A percentile compares a stretch with the other conserved stretches of the same genome.
Evolutionary conservation across 2,888 invertebrate species (phyloP).

Genomic region (Scotopteryx bipunctaria): DNA sequence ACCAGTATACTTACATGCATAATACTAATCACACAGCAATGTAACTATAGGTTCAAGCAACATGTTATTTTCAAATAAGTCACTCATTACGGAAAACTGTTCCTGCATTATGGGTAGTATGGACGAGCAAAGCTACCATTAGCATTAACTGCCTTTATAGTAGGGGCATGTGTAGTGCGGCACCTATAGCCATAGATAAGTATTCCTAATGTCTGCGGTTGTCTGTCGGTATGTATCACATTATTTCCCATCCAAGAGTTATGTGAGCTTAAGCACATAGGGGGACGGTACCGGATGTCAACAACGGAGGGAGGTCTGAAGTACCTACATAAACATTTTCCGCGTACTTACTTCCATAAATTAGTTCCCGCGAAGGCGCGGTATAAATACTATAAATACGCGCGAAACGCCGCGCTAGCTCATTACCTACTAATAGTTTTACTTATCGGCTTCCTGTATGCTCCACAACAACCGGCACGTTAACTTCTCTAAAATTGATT

Average conservation of each 20-base stretch:
- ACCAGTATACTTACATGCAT: too few species aligned
- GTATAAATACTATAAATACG: slow-evolving; percentile 82
- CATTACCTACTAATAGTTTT: slow-evolving; percentile 79
- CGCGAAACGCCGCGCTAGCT: slow-evolving; percentile 72
- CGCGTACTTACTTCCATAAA: slow-evolving; percentile 82
- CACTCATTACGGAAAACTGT: slow-evolving; percentile 35
- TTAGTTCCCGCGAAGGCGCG: slow-evolving; percentile 79
- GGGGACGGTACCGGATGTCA: slow-evolving; percentile 72
- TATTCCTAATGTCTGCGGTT: slow-evolving; percentile 26
- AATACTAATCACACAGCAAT: too few species aligned
- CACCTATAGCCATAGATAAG: slow-evolving; percentile 5
- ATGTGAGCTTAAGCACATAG: slow-evolving; percentile 46
- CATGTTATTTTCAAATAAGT: slow-evolving; percentile 35
- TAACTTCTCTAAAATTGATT: slow-evolving; percentile 30
- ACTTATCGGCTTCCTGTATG: slow-evolving; percentile 72
- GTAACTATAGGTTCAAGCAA: slow-evolving; percentile 6
- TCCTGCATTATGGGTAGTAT: slow-evolving; percentile 29
- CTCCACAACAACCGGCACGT: slow-evolving; percentile 50
- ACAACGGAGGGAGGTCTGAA: slow-evolving; percentile 61
- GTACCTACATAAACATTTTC: slow-evolving; percentile 80
- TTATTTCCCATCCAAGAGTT: slow-evolving; percentile 45
- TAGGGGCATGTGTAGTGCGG: slow-evolving; percentile 6
- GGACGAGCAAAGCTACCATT: slow-evolving; percentile 32
- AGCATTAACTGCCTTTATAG: slow-evolving; percentile 32
- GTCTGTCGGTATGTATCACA: slow-evolving; percentile 34